Conservation (phyloP, 37 sponge, comb jelly and placozoan species). For the Oscarella lobularis region DNA sequence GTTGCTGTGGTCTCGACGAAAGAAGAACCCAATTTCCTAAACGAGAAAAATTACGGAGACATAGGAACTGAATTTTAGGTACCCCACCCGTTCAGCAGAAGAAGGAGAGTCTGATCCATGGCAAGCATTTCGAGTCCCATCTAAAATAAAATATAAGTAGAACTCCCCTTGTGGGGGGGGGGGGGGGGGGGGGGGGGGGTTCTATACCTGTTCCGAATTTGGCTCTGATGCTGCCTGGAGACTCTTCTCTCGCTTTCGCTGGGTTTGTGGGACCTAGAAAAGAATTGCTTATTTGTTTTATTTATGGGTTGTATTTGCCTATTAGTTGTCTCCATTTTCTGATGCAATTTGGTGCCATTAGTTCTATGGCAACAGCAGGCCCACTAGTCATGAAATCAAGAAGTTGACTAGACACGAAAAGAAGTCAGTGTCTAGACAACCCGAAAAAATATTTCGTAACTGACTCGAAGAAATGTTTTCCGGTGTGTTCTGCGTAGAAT, state of each 20-base stretch:
- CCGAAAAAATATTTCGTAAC: no score
- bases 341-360: constrained; percentile 60
- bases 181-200: no score
- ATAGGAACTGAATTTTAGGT: no score
- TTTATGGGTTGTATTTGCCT: constrained; percentile 3
- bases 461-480: constrained; percentile 5
- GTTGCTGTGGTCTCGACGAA: constrained; percentile 22
- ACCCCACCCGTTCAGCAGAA: no score
- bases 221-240: constrained; percentile 59
- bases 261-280: constrained; percentile 71
- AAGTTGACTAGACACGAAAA: constrained; percentile 15
- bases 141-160: no score
- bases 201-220: constrained; percentile 64
- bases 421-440: neutral
- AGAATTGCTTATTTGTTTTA: constrained; percentile 1
- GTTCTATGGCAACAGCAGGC: constrained; percentile 67
- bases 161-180: no score
- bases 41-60: no score
- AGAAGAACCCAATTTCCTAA: constrained; percentile 77
- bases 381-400: constrained; percentile 59
- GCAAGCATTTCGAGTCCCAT: constrained; percentile 62
- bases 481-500: constrained; percentile 62
- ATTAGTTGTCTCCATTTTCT: constrained; percentile 21
- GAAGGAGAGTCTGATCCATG: constrained; percentile 71
- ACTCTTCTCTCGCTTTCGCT: constrained; percentile 46